These are phyloP conservation scores for Ibycter americanus DNA, from an alignment of 2,797 vertebrate species.

Conservation along the genomic window DNA sequence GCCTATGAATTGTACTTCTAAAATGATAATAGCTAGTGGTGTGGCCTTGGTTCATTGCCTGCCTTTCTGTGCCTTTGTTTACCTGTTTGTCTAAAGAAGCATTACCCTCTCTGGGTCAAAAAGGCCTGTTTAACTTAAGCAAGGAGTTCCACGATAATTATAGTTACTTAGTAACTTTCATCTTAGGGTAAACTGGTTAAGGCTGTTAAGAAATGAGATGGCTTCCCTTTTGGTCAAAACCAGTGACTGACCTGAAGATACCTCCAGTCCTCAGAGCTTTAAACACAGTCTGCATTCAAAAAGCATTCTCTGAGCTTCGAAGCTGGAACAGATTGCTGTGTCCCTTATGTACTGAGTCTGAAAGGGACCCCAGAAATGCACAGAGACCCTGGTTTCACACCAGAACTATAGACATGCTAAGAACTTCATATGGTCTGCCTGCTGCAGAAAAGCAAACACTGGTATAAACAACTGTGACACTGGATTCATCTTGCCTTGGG, in stretches of 20 bases:
- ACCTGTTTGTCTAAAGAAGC: slow-evolving; percentile 7
- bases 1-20: background rate
- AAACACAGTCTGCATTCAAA: background rate
- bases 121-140: slow-evolving; percentile 32
- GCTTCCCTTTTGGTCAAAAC: slow-evolving; percentile 1
- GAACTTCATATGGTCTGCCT: background rate
- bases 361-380: background rate
- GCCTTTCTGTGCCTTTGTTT: slow-evolving; percentile 25
- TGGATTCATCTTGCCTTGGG: slow-evolving; percentile 9
- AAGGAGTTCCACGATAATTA: slow-evolving; percentile 41
- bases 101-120: background rate
- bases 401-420: background rate
- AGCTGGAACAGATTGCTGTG: background rate
- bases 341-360: background rate
- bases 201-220: background rate
- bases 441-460: background rate
- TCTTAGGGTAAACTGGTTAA: background rate
- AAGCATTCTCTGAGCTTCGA: background rate
- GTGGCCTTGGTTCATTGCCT: background rate
- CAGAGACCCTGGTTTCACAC: background rate
- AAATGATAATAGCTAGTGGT: background rate
- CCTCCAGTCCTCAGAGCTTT: background rate
- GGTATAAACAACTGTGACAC: background rate
- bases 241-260: background rate
- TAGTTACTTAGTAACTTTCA: slow-evolving; percentile 57